Evolutionary conservation across 2,888 invertebrate species (phyloP).

Genomic region (Agriopis marginaria): DNA sequence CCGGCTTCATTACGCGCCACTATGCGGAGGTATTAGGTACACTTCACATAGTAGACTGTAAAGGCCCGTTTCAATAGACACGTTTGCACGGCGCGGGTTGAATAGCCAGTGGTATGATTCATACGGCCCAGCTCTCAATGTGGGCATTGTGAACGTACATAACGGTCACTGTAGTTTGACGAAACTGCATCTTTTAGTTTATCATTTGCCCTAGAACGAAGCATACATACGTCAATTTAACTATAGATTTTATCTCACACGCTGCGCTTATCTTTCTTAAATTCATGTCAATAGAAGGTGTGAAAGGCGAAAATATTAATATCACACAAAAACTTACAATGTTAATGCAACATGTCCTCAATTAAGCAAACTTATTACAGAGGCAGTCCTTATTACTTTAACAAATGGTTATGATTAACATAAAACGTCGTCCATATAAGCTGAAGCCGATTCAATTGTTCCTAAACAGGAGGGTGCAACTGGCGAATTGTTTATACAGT

Average conservation of each 20-base stretch:
- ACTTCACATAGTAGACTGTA: conserved; percentile 1
- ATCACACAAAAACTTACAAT: conserved; percentile 18
- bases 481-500: conserved; percentile 48
- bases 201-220: background rate
- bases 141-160: conserved; percentile 37
- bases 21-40: conserved; percentile 23
- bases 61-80: conserved; percentile 18
- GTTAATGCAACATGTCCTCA: conserved; percentile 24
- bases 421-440: conserved; percentile 45
- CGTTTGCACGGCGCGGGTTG: conserved; percentile 31
- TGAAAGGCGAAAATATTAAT: conserved; percentile 13
- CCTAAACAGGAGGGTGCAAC: conserved; percentile 52
- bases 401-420: conserved; percentile 42
- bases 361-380: conserved; percentile 27
- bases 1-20: conserved; percentile 37
- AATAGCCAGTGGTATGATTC: conserved; percentile 43
- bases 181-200: conserved; percentile 15
- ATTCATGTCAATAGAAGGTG: background rate
- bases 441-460: conserved; percentile 49
- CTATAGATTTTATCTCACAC: background rate
- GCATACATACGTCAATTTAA: background rate
- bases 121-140: conserved; percentile 39
- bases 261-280: background rate
- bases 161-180: conserved; percentile 30
- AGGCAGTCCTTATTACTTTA: conserved; percentile 17